phyloP scores from a whole-genome alignment of 2,888 invertebrate genomes.

The Nomada fucata region DNA sequence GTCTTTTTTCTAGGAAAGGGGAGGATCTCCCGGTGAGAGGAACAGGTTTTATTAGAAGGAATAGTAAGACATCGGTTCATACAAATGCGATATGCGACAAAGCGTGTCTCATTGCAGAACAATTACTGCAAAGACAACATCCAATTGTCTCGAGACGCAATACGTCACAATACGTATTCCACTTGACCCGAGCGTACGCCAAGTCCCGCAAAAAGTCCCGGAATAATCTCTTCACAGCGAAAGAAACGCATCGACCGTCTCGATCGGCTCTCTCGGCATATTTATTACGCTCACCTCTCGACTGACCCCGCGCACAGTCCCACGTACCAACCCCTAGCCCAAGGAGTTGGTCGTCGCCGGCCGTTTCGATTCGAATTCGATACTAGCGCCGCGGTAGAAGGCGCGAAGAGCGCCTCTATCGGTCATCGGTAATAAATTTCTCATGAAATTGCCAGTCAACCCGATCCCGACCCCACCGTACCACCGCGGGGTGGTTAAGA shows the following conservation, averaged over 20 bases:
- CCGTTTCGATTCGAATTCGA: constrained; percentile 77
- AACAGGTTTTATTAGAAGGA: no score
- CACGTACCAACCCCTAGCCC: constrained; percentile 52
- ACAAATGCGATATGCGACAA: no score
- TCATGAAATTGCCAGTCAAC: constrained; percentile 81
- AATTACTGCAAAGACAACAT: no score
- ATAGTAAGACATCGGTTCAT: no score
- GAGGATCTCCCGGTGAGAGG: no score
- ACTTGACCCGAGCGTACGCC: no score
- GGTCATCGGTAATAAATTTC: constrained; percentile 84
- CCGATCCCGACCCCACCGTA: constrained; percentile 66
- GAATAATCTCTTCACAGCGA: constrained; percentile 17
- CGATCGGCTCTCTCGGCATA: constrained; percentile 53
- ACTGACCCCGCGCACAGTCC: constrained; percentile 39
- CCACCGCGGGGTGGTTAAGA: not conserved
- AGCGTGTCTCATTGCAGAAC: no score
- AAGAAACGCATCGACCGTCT: constrained; percentile 42
- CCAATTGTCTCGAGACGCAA: no score
- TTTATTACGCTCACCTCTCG: constrained; percentile 49
- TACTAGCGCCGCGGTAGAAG: constrained; percentile 65
- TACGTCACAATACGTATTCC: no score
- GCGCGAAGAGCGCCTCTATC: constrained; percentile 68
- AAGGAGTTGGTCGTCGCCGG: constrained; percentile 32
- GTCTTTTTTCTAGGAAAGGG: no score
- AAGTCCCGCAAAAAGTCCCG: not conserved